These are phyloP conservation scores for Enteromius trimaculatus DNA, from an alignment of 2,797 vertebrate genomes.

Conservation along the genomic window DNA sequence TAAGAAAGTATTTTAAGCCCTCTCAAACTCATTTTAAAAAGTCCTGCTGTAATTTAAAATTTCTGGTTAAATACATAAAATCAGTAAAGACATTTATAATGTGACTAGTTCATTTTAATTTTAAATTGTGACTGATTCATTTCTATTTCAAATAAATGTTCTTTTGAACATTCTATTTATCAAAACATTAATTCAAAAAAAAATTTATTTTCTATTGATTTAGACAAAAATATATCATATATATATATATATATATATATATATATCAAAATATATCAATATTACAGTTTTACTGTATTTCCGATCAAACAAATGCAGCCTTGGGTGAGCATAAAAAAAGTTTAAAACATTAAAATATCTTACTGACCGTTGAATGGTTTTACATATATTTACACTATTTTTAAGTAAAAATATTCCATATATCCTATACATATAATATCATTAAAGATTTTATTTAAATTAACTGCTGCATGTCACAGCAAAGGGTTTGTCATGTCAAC, in stretches of 20 bases:
- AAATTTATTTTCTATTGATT: too few species aligned
- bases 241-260: too few species aligned
- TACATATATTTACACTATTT: background rate
- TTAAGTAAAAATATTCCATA: background rate
- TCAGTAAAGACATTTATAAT: slow-evolving; percentile 7
- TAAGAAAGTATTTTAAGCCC: background rate
- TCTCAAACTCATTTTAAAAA: background rate
- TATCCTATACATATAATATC: background rate
- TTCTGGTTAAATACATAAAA: slow-evolving; percentile 6
- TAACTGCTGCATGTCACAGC: background rate
- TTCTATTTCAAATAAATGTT: background rate
- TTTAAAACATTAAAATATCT: background rate
- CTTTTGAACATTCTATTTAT: background rate
- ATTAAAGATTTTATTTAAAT: background rate
- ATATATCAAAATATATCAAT: too few species aligned
- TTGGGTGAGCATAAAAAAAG: background rate
- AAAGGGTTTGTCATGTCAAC: slow-evolving; percentile 10
- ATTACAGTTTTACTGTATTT: background rate
- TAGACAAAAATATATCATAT: too few species aligned
- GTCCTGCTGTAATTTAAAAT: too few species aligned
- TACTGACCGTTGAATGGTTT: background rate
- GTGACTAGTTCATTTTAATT: background rate
- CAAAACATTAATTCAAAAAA: too few species aligned
- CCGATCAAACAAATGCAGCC: background rate
- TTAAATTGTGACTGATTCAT: background rate